phyloP scores from a whole-genome alignment of 2,888 invertebrate species.

The Leucophenga maculata region DNA sequence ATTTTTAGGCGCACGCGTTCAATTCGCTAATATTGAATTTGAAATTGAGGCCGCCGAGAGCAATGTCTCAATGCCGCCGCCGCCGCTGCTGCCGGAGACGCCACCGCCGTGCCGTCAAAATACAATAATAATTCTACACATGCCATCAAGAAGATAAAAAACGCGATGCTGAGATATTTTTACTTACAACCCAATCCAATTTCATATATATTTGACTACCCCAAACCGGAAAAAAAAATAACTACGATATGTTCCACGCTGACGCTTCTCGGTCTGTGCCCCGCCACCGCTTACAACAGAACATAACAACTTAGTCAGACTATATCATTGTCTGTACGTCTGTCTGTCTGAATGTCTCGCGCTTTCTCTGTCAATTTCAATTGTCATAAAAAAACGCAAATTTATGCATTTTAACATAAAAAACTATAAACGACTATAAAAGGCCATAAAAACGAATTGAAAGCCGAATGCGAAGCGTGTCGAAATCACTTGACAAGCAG shows the following conservation, averaged over 20 bases:
- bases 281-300: neutral
- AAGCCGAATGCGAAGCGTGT: slow-evolving; percentile 39
- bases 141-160: neutral
- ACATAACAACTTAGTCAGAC: neutral
- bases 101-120: neutral
- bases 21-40: slow-evolving; percentile 57
- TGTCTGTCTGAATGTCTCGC: neutral
- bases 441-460: slow-evolving; percentile 63
- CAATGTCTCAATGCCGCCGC: neutral
- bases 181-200: neutral
- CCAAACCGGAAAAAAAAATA: neutral
- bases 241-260: slow-evolving; percentile 16
- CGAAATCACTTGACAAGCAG: neutral
- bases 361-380: slow-evolving; percentile 27
- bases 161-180: neutral
- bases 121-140: slow-evolving; percentile 4
- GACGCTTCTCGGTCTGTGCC: neutral
- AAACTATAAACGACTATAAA: slow-evolving; percentile 65
- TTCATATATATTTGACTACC: neutral
- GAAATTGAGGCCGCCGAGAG: slow-evolving; percentile 40
- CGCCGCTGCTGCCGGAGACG: no score
- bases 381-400: slow-evolving; percentile 40
- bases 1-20: slow-evolving; percentile 55
- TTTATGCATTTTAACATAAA: slow-evolving; percentile 53
- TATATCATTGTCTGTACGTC: neutral